Evolutionary conservation across 2,888 invertebrate species (phyloP).

Genomic region (Drosophila helvetica): DNA sequence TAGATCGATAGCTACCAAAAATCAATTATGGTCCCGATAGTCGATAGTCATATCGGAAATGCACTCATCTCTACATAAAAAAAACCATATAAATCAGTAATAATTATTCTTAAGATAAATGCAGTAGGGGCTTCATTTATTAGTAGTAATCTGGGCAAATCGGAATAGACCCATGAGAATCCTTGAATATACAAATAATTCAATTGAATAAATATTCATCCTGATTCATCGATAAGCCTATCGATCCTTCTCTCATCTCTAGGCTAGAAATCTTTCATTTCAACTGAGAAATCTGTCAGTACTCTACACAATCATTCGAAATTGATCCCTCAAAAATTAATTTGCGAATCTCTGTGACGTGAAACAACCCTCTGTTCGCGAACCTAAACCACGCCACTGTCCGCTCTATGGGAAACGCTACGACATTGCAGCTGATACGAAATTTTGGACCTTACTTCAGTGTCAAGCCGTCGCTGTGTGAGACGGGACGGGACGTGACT

Average conservation of each 20-base stretch:
- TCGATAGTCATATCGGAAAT: not conserved
- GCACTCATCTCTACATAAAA: no score
- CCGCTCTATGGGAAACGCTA: not conserved
- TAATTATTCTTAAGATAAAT: no score
- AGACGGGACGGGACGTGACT: not conserved
- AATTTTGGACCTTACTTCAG: slow-evolving; percentile 28
- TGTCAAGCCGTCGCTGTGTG: slow-evolving; percentile 16
- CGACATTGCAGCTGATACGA: not conserved
- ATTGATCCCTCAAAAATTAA: not conserved
- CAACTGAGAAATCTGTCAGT: not conserved
- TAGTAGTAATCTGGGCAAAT: no score
- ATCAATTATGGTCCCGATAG: not conserved
- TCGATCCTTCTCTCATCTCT: no score
- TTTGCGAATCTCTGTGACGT: not conserved
- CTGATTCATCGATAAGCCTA: no score
- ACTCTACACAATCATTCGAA: no score
- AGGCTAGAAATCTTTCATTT: not conserved
- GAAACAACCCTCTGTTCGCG: not conserved
- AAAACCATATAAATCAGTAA: no score
- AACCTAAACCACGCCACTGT: slow-evolving; percentile 2
- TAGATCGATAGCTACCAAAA: not conserved
- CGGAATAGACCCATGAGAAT: no score
- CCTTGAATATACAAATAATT: no score
- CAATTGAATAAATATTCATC: no score
- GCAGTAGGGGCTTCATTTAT: no score